These are phyloP conservation scores for Triops longicaudatus DNA, from an alignment of 1,140 invertebrate genomes.

Conservation along the genomic window DNA sequence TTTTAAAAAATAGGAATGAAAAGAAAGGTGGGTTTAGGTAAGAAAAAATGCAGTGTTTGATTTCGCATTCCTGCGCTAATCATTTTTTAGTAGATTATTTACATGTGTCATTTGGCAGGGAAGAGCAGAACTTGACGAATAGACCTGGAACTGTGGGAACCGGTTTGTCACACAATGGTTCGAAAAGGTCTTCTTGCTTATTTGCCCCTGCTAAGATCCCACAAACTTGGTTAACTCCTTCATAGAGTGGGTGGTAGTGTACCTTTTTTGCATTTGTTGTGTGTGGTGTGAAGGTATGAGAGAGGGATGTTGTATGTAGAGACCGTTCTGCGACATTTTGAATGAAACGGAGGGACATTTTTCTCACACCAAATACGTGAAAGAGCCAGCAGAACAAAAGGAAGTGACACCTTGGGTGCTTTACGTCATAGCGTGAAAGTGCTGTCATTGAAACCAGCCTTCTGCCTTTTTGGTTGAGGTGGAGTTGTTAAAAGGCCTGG, in stretches of 20 bases:
- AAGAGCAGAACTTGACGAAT: background rate
- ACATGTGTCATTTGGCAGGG: background rate
- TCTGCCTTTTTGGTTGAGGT: background rate
- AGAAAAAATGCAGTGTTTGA: background rate
- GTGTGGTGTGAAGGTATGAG: background rate
- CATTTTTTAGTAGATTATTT: slow-evolving; percentile 16
- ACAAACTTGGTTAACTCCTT: background rate
- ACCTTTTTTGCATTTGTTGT: background rate
- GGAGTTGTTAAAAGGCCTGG: slow-evolving; percentile 7
- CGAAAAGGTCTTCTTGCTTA: background rate
- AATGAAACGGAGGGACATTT: background rate
- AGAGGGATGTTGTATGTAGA: background rate
- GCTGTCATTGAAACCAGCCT: background rate
- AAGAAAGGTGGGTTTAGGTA: background rate
- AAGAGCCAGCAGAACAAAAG: background rate
- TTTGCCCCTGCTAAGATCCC: background rate
- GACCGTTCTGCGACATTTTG: background rate
- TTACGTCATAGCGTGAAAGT: slow-evolving; percentile 15
- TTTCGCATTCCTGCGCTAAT: background rate
- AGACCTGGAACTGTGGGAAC: background rate
- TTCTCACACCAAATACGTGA: background rate
- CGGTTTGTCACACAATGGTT: slow-evolving; percentile 11
- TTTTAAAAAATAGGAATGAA: background rate
- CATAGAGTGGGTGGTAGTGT: background rate
- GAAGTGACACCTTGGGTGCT: slow-evolving; percentile 14